Evolutionary conservation across 37 sponge, comb jelly and placozoan species (phyloP), one percentile per base, ranked within the genome.

Genomic region (Geodia barretti): DNA sequence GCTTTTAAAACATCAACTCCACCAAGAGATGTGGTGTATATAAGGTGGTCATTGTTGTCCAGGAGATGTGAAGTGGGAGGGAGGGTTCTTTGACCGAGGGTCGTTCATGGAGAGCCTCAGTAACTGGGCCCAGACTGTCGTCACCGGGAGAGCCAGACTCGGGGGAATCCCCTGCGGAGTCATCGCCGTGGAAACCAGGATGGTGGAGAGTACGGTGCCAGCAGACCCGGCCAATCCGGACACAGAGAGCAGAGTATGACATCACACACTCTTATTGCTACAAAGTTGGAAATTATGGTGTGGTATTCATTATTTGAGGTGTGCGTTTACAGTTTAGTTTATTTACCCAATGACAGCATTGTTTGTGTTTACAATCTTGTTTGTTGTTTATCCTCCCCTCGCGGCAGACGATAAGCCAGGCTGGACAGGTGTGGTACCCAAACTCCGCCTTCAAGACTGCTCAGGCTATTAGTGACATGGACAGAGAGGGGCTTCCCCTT

Each of bases 371-470:
- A 26, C 24, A 72, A 11, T 36, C 39, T 40, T 41, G 17, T 72
- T 33, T 71, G 40, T 71, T 25, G 60, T 39, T 11, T n/a, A n/a
- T n/a, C n/a, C n/a, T n/a, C n/a, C n/a, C n/a, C n/a, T n/a, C n/a
- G n/a, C 29, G 38, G 2, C 54, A 95, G 90, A 73, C 81, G 32
- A 83, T 95, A 38, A 79, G 84, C 19, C 98, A 97, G 77, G 99
- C 99, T 4, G 99, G 99, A 5, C 97, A 93, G 75, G 99, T 98
- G 66, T 98, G 99, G 99, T 98, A 83, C 68, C 99, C 99, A 9
- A 92, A 98, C 91, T 98, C 99, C 7, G 96, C 99, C 47, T 98
- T 92, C 91, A 98, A 98, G 92, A 98, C 99, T 0, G 99, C 99
- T 41, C 99, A 98, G 75, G 87, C 99, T 19, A 91, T 98, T 35